Percentiles rank a stretch among this genome's conserved stretches.
phyloP scores from a whole-genome alignment of 2,797 vertebrate genomes.

The Melanotaenia parkinsoni region DNA sequence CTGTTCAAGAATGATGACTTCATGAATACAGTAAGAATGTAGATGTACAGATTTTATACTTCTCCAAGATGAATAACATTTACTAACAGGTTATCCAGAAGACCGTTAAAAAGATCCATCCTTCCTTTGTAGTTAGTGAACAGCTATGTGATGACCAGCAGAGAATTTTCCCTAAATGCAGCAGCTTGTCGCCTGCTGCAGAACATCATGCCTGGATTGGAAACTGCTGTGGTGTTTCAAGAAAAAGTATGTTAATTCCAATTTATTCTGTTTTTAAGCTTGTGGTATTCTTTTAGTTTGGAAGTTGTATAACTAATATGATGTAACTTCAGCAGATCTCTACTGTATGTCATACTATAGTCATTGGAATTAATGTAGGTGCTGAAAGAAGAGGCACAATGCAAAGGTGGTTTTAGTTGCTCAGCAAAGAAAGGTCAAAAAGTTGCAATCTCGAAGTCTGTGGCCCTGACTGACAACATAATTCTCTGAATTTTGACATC shows the following conservation, averaged over 20 bases:
- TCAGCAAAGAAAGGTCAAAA: background rate
- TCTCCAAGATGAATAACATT: background rate
- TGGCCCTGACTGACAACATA: background rate
- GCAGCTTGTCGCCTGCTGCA: conserved; percentile 95
- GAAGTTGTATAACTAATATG: background rate
- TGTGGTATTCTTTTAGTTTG: background rate
- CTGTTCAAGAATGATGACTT: conserved; percentile 99
- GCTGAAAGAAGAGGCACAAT: background rate
- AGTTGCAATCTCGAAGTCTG: background rate
- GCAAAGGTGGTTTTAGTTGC: background rate
- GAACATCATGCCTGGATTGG: conserved; percentile 98
- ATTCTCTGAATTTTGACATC: background rate
- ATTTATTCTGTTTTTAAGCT: background rate
- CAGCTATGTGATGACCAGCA: conserved; percentile 98
- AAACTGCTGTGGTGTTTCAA: conserved; percentile 98
- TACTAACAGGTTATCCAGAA: background rate
- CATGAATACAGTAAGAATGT: conserved; percentile 92
- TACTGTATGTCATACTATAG: background rate
- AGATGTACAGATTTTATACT: conserved; percentile 11
- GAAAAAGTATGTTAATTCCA: conserved; percentile 87
- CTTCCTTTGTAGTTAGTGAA: conserved; percentile 89
- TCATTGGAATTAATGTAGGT: background rate
- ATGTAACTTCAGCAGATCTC: background rate
- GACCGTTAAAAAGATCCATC: background rate
- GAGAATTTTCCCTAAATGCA: conserved; percentile 93